Evolutionary conservation across 2,888 invertebrate species (phyloP), one percentile per base, ranked within the genome.

Genomic region (Caenorhabditis sulstoni): DNA sequence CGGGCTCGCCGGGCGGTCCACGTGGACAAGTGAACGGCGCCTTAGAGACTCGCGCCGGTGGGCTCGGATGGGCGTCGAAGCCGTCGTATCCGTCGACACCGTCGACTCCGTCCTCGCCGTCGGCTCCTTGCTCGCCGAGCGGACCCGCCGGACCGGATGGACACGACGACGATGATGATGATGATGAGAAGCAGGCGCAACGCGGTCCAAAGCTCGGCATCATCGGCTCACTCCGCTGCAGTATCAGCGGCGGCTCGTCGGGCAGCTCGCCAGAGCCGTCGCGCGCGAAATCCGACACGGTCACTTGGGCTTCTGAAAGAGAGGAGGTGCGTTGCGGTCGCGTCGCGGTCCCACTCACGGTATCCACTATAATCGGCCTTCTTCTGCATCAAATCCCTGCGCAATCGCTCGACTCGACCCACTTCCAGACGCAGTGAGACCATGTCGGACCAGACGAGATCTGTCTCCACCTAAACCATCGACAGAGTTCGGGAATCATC

Each of bases 11-110:
- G n/a, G 74, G 68, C 9, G 65, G 78, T 9, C 82, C 82, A 23
- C 74, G 78, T 18, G 82, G 82, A 53, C 82, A 82, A 20, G 61
- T 71, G 67, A 75, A 82, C 49, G 75, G 78, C 14, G 75, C 74
- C 23, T 79, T 76, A 1, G 79, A 62, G 0, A 59, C 65, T 67
- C 23, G 58, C 12, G 79, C 70, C 35, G 79, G 79, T 23, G 47
- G 39, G 45, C 74, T 79, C 29, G 79, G 62, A 23, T 73, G 55
- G 0, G 82, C 82, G 52, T 82, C 82, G n/a, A 82, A 71, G 11
- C 82, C 82, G 47, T 82, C 82, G 39, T 79, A 79, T 1, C 82
- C 82, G 44, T 82, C 82, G 5, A 77, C 44, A 14, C 82, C 82
- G 58, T 79, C 79, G 0, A 66, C 45, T 18, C 82, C 82, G 44